These are phyloP conservation scores for Ancistrus triradiatus DNA, from an alignment of 2,113 vertebrate species.

Conservation along the genomic window DNA sequence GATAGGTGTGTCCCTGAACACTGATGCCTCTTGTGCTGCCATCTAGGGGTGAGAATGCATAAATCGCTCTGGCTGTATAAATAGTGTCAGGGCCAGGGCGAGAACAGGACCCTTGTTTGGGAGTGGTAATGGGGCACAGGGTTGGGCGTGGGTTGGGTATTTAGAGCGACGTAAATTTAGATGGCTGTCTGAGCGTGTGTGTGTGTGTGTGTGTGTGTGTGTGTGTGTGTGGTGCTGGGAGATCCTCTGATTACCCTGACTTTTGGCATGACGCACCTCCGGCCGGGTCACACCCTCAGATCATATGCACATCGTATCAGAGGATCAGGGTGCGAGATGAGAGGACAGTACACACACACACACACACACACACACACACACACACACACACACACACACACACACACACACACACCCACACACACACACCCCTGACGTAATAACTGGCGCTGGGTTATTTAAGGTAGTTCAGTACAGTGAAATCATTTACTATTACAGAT, in stretches of 20 bases:
- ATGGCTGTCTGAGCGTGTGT: conserved; percentile 16
- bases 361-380: neutral
- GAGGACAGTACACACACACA: conserved; percentile 12
- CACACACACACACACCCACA: neutral
- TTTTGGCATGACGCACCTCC: conserved; percentile 49
- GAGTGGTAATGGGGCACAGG: conserved; percentile 43
- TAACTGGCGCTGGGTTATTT: neutral
- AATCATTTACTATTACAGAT: neutral
- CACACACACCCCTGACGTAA: too few relatives aligned
- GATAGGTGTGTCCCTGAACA: conserved; percentile 58
- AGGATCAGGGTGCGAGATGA: conserved; percentile 49
- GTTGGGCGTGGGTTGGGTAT: conserved; percentile 60
- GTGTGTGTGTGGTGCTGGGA: conserved; percentile 33
- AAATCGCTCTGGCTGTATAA: conserved; percentile 57
- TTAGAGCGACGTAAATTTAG: conserved; percentile 56
- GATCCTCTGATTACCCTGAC: conserved; percentile 51
- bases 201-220: conserved; percentile 18
- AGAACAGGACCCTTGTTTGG: conserved; percentile 62
- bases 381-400: neutral
- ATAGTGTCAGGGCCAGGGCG: conserved; percentile 68
- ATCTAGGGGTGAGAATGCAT: conserved; percentile 71
- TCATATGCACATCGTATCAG: conserved; percentile 49
- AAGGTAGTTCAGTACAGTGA: neutral
- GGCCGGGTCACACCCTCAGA: conserved; percentile 54
- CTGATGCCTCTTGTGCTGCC: conserved; percentile 55